Evolutionary conservation across 2,888 invertebrate species (phyloP), one percentile per base, ranked within the genome.

Genomic region (Drosophila greeni): DNA sequence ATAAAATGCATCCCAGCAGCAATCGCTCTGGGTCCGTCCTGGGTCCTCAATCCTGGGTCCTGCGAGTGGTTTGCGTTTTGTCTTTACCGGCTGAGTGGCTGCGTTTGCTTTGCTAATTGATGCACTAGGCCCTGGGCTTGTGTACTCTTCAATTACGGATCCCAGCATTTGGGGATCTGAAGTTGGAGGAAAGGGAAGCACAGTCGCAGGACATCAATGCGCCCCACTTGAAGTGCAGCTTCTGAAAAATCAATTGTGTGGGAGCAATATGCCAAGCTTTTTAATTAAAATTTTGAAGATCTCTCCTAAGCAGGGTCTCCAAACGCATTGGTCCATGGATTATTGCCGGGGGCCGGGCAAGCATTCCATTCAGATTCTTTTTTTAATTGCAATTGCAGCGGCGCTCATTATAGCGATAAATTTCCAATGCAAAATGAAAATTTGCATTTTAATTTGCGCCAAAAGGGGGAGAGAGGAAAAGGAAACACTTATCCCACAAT

Each of bases 231-330:
- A 39, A 54, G 36, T 29, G 45, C 31, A 53, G 49, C 47, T 60
- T 31, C 26, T 20, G 23, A 49, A 67, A 70, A 78, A 74, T 76
- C 82, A 73, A 79, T 79, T 47, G 47, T 37, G 39, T 23, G 37
- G 20, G 40, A 57, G 72, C 76, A 76, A 72, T 76, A 82, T 79
- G 80, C 79, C 75, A 62, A 73, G 47, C 68, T 65, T 67, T 78
- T 82, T 80, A 80, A 80, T 80, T 80, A 80, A 80, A 80, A 70
- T 73, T 76, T 79, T 76, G 67, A 79, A 82, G 82, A 82, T 79
- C 72, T 59, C 14, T n/a, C 7, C 33, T 69, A 11, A 73, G 71
- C 73, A 49, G 48, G 29, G 51, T 29, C 43, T 48, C 43, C 24
- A 60, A 64, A 64, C 39, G 72, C 78, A 76, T 61, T 69, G 42